phyloP scores from a whole-genome alignment of 1,140 invertebrate genomes.

The Eufriesea mexicana region DNA sequence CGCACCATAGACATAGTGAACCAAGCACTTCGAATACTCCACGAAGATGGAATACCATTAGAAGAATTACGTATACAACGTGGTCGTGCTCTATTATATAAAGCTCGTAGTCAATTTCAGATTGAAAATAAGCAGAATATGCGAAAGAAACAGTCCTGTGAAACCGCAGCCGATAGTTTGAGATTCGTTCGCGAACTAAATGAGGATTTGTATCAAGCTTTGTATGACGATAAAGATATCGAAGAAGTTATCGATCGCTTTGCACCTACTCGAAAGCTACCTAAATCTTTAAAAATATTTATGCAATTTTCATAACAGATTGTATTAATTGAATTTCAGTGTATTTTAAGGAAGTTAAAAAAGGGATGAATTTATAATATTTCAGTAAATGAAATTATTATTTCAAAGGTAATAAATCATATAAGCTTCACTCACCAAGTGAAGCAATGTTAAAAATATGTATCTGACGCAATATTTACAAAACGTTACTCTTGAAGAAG shows the following conservation, averaged over 20 bases:
- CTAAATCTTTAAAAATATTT: constrained; percentile 53
- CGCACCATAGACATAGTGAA: constrained; percentile 15
- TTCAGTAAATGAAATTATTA: not conserved
- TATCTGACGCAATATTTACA: constrained; percentile 38
- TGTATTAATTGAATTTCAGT: not conserved
- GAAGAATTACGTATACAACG: constrained; percentile 39
- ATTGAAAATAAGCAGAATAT: not conserved
- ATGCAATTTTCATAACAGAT: constrained; percentile 68
- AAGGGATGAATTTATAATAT: not conserved
- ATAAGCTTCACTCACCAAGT: not conserved
- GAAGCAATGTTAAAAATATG: constrained; percentile 3
- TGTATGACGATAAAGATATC: constrained; percentile 29
- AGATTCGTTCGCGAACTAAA: constrained; percentile 40
- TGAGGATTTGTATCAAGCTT: constrained; percentile 10
- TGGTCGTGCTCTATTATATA: constrained; percentile 27
- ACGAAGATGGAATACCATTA: not conserved
- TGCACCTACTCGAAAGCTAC: constrained; percentile 34
- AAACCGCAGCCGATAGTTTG: constrained; percentile 42
- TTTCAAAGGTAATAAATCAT: not conserved
- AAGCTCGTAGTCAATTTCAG: constrained; percentile 36
- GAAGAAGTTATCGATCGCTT: constrained; percentile 52
- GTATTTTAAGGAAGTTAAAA: not conserved
- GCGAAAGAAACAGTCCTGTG: not conserved
- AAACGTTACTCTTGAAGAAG: not conserved
- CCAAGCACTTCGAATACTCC: constrained; percentile 25